Evolutionary conservation across 2,797 vertebrate species (phyloP), one percentile per base, ranked within the genome.

Genomic region (Sebastes hopkinsi): DNA sequence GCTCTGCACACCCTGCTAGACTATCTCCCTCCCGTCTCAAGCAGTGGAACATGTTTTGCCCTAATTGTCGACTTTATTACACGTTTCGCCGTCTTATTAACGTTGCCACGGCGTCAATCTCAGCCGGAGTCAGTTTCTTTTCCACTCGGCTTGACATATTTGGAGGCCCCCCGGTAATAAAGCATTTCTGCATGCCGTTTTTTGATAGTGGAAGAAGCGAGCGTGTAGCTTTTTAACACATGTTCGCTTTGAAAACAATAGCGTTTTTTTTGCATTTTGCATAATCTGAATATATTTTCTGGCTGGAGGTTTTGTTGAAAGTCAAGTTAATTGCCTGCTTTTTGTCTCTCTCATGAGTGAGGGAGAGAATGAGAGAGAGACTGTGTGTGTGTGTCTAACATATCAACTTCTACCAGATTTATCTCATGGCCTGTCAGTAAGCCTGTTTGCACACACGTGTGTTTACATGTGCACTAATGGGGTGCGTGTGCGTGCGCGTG

Each of bases 261-360:
- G 94, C 81, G 64, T 88, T 92, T 93, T 32, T 91, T 90, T 88
- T 91, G 86, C 90, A 80, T 95, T 96, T 95, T 96, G 95, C 95
- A 96, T 96, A 96, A 96, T 96, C 91, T 95, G 95, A 96, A 96
- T 96, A 96, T 94, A 96, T 96, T 96, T 96, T 96, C 93, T 96
- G 95, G 94, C 93, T 95, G 72, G 23, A 62, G 93, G 93, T 95
- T 96, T 94, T 93, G 93, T 94, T 95, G 95, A 95, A 96, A 96
- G 94, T 96, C 94, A 92, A 95, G 92, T 96, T 96, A 96, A 96
- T 96, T 96, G 95, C 95, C 92, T 95, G 83, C 87, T 95, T 94
- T 95, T 92, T 93, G 80, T 90, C 74, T 92, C 87, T 90, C 88
- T 92, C 89, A 86, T 86, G 93, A 92, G 91, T 86, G 88, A 87